These are phyloP conservation scores for Trinectes maculatus DNA, from an alignment of 2,113 vertebrate species.

Conservation along the genomic window DNA sequence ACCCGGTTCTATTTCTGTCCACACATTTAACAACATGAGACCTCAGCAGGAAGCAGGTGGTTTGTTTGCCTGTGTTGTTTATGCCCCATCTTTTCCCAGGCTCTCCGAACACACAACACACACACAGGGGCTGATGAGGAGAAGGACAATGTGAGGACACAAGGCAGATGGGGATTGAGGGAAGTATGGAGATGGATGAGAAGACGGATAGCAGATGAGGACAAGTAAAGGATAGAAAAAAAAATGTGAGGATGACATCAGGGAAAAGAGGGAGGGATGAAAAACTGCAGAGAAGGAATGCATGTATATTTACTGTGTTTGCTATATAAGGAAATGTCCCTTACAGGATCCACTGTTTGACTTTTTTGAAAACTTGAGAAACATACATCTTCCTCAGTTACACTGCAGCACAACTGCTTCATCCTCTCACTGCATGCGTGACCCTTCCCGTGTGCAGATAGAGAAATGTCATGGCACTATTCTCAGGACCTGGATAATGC, in stretches of 20 bases:
- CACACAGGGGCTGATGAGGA: slow-evolving; percentile 19
- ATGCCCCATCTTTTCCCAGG: slow-evolving; percentile 69
- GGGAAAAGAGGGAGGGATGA: slow-evolving; percentile 16
- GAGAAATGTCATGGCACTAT: slow-evolving; percentile 11
- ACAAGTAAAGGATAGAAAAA: not conserved
- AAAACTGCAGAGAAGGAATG: slow-evolving; percentile 50
- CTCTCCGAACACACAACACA: slow-evolving; percentile 11
- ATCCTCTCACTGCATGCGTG: slow-evolving; percentile 20
- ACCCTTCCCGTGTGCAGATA: slow-evolving; percentile 38
- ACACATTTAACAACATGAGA: slow-evolving; percentile 66
- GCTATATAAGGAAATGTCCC: slow-evolving; percentile 60
- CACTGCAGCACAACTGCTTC: not conserved
- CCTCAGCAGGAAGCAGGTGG: slow-evolving; percentile 79
- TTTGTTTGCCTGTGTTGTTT: slow-evolving; percentile 71
- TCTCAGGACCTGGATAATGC: slow-evolving; percentile 8
- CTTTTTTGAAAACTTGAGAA: slow-evolving; percentile 32
- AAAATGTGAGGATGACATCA: not conserved
- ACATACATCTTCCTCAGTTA: not conserved
- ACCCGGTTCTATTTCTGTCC: slow-evolving; percentile 66
- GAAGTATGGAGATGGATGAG: not conserved
- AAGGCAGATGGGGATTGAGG: slow-evolving; percentile 11
- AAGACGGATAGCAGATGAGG: slow-evolving; percentile 26
- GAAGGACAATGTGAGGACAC: not conserved
- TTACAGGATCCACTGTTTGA: slow-evolving; percentile 32
- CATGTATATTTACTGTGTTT: slow-evolving; percentile 57